Base-by-base conservation (phyloP, 2,113 vertebrate genomes). In the Cranoglanis bouderius region DNA sequence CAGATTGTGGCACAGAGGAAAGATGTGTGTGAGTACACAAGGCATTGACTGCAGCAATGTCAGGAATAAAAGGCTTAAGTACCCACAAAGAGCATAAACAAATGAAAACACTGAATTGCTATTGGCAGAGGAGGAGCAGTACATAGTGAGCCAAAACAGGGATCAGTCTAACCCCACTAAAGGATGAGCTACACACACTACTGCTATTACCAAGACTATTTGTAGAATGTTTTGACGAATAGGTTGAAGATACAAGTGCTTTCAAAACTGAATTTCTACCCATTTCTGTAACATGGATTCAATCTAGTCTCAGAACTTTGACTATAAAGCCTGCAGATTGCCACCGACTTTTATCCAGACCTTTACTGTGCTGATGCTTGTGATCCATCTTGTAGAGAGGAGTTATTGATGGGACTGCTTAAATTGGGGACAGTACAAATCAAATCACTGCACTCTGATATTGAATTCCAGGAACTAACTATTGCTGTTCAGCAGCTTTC, bases 401-500 rank as follows among this genome's bases (percentile, higher is more conserved):
- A 80, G 74, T 88, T 82, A 88, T 88, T 88, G 86, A 88, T 88
- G 49, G 78, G 32, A 82, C 46, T 72, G 86, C 86, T 82, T 88
- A 82, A 82, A 88, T 82, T 88, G 86, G 86, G 86, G 78, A 88
- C 86, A 88, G 78, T 70, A 72, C 86, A 88, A 88, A 88, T 88
- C 86, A 88, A 82, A 88, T 88, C 61, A 88, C 86, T 70, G 78
- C n/a, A 70, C 78, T 72, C 86, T 72, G 78, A 88, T 82, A 88
- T 88, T 88, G 86, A 88, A 88, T 88, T 82, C 86, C 78, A 80
- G 86, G 78, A 88, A 82, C 86, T 82, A 88, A 88, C 86, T 88
- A 88, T 70, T 88, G 78, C 78, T 88, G 86, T 88, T 88, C 86
- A 82, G 78, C 59, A 70, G 86, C 86, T 88, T 88, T 88, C 49